Evolutionary conservation across 1,140 invertebrate genomes (phyloP).

Genomic region (Penaeus indicus): DNA sequence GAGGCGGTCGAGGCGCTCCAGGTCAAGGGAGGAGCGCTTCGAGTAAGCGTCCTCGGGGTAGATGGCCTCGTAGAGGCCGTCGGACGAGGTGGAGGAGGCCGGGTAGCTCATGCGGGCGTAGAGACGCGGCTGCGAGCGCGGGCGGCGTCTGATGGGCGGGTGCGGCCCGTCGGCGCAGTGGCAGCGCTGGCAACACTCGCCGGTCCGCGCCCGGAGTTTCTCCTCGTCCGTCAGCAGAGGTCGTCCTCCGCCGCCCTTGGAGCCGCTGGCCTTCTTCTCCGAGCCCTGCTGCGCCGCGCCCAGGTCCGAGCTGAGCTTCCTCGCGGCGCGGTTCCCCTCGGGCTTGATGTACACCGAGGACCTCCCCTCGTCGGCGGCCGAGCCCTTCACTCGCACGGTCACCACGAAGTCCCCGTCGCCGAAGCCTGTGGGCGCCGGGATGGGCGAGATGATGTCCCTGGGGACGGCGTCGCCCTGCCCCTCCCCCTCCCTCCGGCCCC

Average conservation of each 20-base stretch:
- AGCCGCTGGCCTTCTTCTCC: conserved; percentile 1
- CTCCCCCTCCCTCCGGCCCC: background rate
- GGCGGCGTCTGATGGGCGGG: conserved; percentile 47
- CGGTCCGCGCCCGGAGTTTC: conserved; percentile 50
- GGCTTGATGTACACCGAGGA: conserved; percentile 51
- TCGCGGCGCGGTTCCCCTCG: background rate
- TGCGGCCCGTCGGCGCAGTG: conserved; percentile 14
- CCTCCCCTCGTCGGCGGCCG: conserved; percentile 38
- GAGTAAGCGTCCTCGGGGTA: conserved; percentile 53
- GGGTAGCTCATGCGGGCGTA: conserved; percentile 53
- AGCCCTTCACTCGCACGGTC: conserved; percentile 61
- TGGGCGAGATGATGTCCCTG: conserved; percentile 59
- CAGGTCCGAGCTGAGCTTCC: background rate
- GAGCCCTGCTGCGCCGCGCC: background rate
- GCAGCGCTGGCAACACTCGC: conserved; percentile 60
- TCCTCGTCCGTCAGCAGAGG: conserved; percentile 63
- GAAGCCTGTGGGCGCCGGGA: conserved; percentile 64
- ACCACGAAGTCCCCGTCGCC: conserved; percentile 65
- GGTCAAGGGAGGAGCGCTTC: conserved; percentile 62
- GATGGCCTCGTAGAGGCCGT: conserved; percentile 63
- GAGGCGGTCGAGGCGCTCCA: conserved; percentile 52
- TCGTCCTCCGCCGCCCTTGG: background rate
- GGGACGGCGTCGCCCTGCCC: conserved; percentile 17
- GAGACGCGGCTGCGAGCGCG: conserved; percentile 32
- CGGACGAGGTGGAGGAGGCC: conserved; percentile 18